Evolutionary conservation across 1,140 invertebrate genomes (phyloP).

Genomic region (Kradibia gibbosae): DNA sequence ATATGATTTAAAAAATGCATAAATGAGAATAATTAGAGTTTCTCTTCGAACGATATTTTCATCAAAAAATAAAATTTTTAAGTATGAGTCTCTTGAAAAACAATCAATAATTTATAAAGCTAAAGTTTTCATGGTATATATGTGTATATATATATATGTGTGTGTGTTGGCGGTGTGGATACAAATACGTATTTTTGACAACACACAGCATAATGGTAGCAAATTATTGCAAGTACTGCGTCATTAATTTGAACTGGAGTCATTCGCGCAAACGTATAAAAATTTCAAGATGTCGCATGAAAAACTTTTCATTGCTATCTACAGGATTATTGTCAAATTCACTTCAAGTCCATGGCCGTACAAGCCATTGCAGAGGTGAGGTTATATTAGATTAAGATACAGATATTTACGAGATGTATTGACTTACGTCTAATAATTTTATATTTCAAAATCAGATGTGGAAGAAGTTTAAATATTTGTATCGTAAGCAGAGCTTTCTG

Average conservation of each 20-base stretch:
- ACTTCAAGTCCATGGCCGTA: not conserved
- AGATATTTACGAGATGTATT: not conserved
- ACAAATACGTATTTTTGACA: too few species aligned
- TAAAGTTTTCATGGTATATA: too few species aligned
- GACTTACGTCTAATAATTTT: not conserved
- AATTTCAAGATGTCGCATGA: not conserved
- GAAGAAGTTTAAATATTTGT: too few species aligned
- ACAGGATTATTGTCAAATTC: not conserved
- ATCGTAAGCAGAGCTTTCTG: too few species aligned
- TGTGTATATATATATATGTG: too few species aligned
- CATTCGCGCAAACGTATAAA: not conserved
- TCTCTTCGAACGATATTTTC: too few species aligned
- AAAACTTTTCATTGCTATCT: not conserved
- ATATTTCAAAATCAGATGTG: not conserved
- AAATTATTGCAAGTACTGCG: not conserved
- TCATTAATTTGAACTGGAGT: not conserved
- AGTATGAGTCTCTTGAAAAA: too few species aligned
- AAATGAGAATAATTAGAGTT: too few species aligned
- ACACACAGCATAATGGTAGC: not conserved
- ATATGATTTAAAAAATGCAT: too few species aligned
- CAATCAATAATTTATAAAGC: too few species aligned
- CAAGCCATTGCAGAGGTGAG: not conserved
- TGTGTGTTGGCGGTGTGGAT: too few species aligned
- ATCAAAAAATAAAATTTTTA: too few species aligned
- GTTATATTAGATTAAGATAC: not conserved